Evolutionary conservation across 2,113 vertebrate genomes (phyloP).

Genomic region (Uropsilus gracilis): DNA sequence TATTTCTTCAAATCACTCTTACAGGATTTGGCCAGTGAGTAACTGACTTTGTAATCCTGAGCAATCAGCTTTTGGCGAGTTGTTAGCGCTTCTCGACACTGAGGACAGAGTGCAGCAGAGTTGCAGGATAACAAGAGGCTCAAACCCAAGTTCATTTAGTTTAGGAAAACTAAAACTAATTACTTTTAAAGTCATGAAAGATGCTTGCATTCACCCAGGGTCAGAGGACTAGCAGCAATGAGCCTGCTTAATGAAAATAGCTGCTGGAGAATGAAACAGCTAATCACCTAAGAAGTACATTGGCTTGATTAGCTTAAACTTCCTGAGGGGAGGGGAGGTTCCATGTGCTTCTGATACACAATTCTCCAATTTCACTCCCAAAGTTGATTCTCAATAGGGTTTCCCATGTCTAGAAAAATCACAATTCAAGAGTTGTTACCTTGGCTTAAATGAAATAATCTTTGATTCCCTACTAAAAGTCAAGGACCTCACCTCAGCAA

Average conservation of each 20-base stretch:
- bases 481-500: not conserved
- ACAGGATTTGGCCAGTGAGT: conserved; percentile 97
- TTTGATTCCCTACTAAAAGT: conserved; percentile 17
- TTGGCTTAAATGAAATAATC: conserved; percentile 12
- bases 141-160: not conserved
- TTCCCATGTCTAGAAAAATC: not conserved
- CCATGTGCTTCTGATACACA: not conserved
- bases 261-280: conserved; percentile 39
- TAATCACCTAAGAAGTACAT: not conserved
- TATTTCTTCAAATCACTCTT: conserved; percentile 96
- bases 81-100: conserved; percentile 96
- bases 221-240: not conserved
- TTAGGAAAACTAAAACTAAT: not conserved
- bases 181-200: conserved; percentile 13
- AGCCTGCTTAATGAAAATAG: not conserved
- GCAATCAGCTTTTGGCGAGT: conserved; percentile 98
- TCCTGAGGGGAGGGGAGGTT: not conserved
- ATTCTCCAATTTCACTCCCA: not conserved
- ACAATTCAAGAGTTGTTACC: not conserved
- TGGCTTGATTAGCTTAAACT: conserved; percentile 12
- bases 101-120: conserved; percentile 42
- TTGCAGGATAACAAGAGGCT: not conserved
- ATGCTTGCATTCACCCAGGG: not conserved
- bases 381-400: not conserved
- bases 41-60: conserved; percentile 98